Evolutionary conservation across 37 sponge, comb jelly and placozoan genomes (phyloP).

Genomic region (Lycopodina hypogea): DNA sequence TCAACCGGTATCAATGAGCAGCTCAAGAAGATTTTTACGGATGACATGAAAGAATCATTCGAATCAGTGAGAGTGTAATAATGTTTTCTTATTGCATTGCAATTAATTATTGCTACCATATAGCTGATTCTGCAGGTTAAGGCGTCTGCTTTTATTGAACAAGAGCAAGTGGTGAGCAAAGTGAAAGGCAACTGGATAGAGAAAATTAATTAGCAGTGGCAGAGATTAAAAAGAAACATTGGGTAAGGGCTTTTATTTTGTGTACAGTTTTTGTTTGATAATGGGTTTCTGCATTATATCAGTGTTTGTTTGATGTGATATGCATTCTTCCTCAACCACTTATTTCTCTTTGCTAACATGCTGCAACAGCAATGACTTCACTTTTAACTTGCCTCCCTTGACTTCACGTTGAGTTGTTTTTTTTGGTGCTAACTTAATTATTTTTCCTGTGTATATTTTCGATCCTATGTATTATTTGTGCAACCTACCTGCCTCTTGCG

Average conservation of each 20-base stretch:
- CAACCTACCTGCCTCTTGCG: too few species aligned
- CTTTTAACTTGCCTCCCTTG: too few species aligned
- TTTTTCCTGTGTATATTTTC: too few species aligned
- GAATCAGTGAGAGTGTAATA: conserved; percentile 52
- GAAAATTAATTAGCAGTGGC: conserved; percentile 74
- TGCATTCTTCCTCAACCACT: too few species aligned
- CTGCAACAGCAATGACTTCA: too few species aligned
- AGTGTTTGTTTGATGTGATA: too few species aligned
- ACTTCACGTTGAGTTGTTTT: too few species aligned
- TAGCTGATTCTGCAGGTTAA: conserved; percentile 28
- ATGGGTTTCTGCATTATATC: too few species aligned
- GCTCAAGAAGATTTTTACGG: conserved; percentile 43
- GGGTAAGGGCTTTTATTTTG: conserved; percentile 74
- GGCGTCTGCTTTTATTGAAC: conserved; percentile 56
- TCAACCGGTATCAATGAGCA: conserved; percentile 46
- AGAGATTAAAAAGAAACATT: conserved; percentile 91
- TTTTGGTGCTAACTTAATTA: too few species aligned
- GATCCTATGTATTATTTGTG: too few species aligned
- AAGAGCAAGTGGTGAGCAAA: conserved; percentile 57
- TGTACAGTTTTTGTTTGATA: too few species aligned
- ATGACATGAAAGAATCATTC: conserved; percentile 60
- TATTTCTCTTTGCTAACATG: too few species aligned
- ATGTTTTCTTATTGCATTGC: background rate
- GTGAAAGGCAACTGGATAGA: conserved; percentile 63
- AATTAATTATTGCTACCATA: background rate